Evolutionary conservation across 2,113 vertebrate genomes (phyloP).

Genomic region (Eptesicus fuscus): DNA sequence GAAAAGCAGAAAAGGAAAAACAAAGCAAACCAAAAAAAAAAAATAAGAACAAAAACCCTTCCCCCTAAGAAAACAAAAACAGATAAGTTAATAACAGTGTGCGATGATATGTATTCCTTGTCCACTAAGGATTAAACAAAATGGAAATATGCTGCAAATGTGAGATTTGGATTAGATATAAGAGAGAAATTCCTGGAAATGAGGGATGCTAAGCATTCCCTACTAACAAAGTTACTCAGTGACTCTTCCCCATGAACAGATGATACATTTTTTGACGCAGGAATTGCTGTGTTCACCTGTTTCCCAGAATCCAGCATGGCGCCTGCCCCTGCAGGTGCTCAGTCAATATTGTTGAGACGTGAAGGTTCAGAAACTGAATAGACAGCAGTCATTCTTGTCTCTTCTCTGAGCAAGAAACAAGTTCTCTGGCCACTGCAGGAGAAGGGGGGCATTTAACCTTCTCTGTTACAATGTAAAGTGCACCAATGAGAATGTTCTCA

Average conservation of each 20-base stretch:
- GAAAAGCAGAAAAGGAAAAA: not conserved
- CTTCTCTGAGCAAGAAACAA: not conserved
- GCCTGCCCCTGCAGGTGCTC: not conserved
- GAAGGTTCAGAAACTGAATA: not conserved
- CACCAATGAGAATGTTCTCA: not conserved
- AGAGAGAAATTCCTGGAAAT: not conserved
- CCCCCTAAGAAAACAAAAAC: not conserved
- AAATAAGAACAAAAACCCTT: not conserved
- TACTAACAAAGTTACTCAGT: not conserved
- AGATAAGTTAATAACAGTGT: not conserved
- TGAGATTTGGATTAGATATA: not conserved
- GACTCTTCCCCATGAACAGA: not conserved
- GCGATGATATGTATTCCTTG: not conserved
- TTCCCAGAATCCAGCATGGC: not conserved
- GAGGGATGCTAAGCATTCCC: not conserved
- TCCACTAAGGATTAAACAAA: not conserved
- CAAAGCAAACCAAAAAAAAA: not conserved
- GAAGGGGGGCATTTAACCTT: not conserved
- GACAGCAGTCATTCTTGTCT: not conserved
- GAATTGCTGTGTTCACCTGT: not conserved
- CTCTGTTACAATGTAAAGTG: not conserved
- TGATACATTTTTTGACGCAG: not conserved
- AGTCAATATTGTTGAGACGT: not conserved
- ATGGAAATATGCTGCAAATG: not conserved
- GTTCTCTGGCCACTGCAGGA: not conserved